Evolutionary conservation across 2,113 vertebrate species (phyloP).

Genomic region (Cervus canadensis): DNA sequence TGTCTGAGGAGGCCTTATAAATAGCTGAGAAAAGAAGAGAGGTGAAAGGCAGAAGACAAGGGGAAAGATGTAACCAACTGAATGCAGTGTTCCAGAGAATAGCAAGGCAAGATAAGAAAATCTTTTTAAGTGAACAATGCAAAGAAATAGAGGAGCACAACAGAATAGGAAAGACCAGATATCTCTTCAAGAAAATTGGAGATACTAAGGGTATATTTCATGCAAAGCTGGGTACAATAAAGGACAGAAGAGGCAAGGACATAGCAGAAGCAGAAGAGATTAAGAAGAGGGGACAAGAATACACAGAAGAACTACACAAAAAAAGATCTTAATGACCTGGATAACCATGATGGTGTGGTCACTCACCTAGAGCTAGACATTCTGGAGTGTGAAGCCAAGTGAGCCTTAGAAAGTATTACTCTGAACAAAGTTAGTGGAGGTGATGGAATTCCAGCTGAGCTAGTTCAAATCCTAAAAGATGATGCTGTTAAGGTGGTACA

Average conservation of each 20-base stretch:
- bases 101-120: not conserved
- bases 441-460: not conserved
- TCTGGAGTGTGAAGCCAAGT: not conserved
- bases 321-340: not conserved
- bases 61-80: not conserved
- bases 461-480: not conserved
- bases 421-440: not conserved
- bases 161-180: not conserved
- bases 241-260: not conserved
- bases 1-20: not conserved
- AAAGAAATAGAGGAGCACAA: not conserved
- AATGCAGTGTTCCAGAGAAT: not conserved
- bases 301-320: not conserved
- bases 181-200: not conserved
- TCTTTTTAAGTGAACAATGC: not conserved
- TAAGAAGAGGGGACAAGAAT: not conserved
- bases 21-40: not conserved
- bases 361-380: not conserved
- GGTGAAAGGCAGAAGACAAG: not conserved
- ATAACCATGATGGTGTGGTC: not conserved
- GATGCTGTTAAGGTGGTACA: not conserved
- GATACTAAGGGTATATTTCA: not conserved
- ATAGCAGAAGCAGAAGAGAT: not conserved
- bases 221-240: not conserved
- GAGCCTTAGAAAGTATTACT: not conserved